Conservation (phyloP, 2,888 invertebrate genomes). For the Taphrorychus bicolor region DNA sequence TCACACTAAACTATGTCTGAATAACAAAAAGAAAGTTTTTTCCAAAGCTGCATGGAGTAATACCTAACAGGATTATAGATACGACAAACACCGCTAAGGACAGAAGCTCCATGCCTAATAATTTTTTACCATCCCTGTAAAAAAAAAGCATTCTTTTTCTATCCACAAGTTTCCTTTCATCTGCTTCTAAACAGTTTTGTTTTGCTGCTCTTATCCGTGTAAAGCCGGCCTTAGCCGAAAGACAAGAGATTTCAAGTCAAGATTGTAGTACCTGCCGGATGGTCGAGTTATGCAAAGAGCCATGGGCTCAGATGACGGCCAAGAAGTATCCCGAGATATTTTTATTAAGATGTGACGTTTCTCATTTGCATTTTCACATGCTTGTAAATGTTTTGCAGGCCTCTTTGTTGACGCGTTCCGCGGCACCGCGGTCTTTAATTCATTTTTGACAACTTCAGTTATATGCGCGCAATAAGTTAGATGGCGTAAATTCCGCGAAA, state of each 20-base stretch:
- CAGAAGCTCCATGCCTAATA: too few species aligned
- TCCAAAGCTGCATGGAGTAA: not conserved
- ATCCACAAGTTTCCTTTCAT: too few species aligned
- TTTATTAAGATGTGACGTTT: constrained; percentile 23
- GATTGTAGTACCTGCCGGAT: constrained; percentile 8
- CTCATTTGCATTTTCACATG: constrained; percentile 21
- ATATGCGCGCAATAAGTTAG: not conserved
- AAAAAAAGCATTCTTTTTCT: too few species aligned
- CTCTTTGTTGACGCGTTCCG: constrained; percentile 5
- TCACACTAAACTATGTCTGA: not conserved
- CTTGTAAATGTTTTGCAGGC: constrained; percentile 8
- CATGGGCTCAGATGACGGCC: constrained; percentile 18
- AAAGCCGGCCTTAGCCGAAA: not conserved
- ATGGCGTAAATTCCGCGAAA: not conserved
- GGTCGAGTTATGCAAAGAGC: constrained; percentile 5
- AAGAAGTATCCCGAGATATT: constrained; percentile 15
- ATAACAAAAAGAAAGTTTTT: too few species aligned
- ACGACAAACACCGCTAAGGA: too few species aligned
- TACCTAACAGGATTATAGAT: too few species aligned
- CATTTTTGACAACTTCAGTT: not conserved
- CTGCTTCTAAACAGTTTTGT: not conserved
- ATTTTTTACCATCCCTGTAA: too few species aligned
- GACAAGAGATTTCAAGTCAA: constrained; percentile 4
- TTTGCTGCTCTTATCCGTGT: not conserved
- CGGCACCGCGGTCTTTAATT: constrained; percentile 6